Conservation (phyloP, 1,140 invertebrate species). For the Eupristina koningsbergeri region DNA sequence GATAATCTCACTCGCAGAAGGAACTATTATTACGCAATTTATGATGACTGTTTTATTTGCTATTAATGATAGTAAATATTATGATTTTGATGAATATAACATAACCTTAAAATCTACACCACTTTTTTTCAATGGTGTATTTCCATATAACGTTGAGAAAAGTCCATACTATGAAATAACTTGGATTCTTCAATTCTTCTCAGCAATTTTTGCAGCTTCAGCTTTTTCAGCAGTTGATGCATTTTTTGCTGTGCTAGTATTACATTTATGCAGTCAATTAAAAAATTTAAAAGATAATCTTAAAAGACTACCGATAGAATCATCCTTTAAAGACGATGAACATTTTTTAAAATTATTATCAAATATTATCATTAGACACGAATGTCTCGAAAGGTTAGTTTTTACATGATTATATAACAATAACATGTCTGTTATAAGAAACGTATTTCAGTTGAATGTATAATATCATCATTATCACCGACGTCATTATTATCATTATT, state of each 20-base stretch:
- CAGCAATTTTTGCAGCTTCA: conserved; percentile 60
- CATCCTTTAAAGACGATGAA: neutral
- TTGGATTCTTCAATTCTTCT: conserved; percentile 67
- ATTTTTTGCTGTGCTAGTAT: conserved; percentile 70
- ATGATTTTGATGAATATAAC: neutral
- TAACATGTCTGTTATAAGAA: too few species aligned
- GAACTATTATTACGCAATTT: conserved; percentile 16
- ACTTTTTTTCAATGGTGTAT: conserved; percentile 41
- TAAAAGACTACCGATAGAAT: neutral
- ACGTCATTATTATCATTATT: too few species aligned
- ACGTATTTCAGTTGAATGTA: too few species aligned
- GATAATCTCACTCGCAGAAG: conserved; percentile 28
- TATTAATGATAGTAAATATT: neutral
- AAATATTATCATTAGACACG: conserved; percentile 47
- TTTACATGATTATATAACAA: neutral
- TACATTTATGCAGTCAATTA: conserved; percentile 73
- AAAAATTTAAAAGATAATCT: conserved; percentile 23
- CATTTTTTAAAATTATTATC: neutral
- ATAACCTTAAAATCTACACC: neutral
- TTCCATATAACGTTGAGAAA: conserved; percentile 67
- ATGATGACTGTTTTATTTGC: neutral
- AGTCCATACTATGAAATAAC: conserved; percentile 71
- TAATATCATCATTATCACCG: too few species aligned
- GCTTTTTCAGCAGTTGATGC: conserved; percentile 71
- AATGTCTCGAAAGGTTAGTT: conserved; percentile 53